Percentiles rank a stretch among this genome's conserved stretches.
Conservation (phyloP, 2,797 vertebrate genomes). For the Intellagama lesueurii region DNA sequence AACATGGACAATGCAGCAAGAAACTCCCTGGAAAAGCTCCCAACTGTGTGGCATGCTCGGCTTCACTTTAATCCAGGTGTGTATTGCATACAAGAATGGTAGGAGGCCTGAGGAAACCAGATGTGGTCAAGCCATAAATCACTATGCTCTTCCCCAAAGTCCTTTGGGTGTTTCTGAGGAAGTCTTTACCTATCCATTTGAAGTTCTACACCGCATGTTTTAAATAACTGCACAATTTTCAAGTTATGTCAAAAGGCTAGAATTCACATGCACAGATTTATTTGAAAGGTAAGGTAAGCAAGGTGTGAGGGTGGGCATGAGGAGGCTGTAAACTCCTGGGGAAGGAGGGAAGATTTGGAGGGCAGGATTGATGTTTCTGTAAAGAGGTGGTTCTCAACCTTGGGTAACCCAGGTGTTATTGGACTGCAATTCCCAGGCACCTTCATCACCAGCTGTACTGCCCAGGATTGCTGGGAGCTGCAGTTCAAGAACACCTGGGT, state of each 20-base stretch:
- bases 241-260: rapidly evolving
- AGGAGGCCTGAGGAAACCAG: background rate
- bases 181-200: background rate
- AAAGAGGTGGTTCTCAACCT: no score
- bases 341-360: background rate
- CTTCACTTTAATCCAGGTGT: background rate
- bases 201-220: background rate
- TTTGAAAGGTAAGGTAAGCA: background rate
- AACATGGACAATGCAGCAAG: background rate
- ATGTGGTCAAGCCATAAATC: background rate
- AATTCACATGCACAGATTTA: rapidly evolving
- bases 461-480: no score
- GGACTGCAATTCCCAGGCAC: no score
- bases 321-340: slow-evolving; percentile 19
- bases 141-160: background rate
- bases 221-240: background rate
- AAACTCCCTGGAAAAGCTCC: background rate
- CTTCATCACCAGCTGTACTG: no score
- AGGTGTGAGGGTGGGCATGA: background rate
- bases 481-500: no score
- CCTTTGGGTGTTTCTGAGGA: background rate
- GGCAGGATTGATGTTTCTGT: slow-evolving; percentile 22
- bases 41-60: background rate
- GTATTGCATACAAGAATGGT: background rate
- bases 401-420: no score